Percentiles rank a stretch among this genome's conserved stretches.
Conservation (phyloP, 1,140 invertebrate genomes). For the Papilio machaon region DNA sequence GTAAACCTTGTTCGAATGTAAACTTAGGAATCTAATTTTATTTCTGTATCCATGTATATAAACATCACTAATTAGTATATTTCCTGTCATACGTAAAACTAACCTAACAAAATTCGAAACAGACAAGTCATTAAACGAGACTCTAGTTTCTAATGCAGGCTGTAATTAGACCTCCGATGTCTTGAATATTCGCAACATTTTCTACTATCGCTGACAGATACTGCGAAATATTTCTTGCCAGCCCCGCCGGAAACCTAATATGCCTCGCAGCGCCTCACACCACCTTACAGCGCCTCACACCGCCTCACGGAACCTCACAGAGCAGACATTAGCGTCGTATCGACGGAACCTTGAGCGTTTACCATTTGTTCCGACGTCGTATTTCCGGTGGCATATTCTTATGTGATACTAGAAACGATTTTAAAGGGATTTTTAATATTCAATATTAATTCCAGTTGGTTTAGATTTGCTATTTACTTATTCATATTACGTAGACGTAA, state of each 20-base stretch:
- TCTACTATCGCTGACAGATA: constrained; percentile 36
- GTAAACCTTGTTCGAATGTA: too few species aligned
- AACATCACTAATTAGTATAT: neutral
- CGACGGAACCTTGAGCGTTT: constrained; percentile 41
- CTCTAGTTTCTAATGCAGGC: constrained; percentile 22
- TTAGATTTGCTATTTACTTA: neutral
- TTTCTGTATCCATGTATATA: too few species aligned
- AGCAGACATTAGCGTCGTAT: constrained; percentile 40
- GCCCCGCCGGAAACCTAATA: constrained; percentile 34
- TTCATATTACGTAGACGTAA: too few species aligned
- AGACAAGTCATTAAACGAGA: neutral
- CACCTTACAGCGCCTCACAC: neutral
- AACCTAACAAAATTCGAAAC: neutral
- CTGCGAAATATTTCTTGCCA: constrained; percentile 26
- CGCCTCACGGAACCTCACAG: constrained; percentile 2
- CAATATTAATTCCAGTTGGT: neutral
- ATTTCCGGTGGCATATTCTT: constrained; percentile 31
- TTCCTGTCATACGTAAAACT: neutral
- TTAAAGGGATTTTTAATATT: neutral
- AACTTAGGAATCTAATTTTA: too few species aligned
- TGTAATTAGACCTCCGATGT: constrained; percentile 27
- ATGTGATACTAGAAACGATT: constrained; percentile 14
- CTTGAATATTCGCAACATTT: constrained; percentile 33
- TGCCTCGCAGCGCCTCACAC: constrained; percentile 10
- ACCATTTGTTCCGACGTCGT: constrained; percentile 40